These are phyloP conservation scores for Stictocephala bisonia DNA, from an alignment of 2,888 invertebrate species.

Conservation along the genomic window DNA sequence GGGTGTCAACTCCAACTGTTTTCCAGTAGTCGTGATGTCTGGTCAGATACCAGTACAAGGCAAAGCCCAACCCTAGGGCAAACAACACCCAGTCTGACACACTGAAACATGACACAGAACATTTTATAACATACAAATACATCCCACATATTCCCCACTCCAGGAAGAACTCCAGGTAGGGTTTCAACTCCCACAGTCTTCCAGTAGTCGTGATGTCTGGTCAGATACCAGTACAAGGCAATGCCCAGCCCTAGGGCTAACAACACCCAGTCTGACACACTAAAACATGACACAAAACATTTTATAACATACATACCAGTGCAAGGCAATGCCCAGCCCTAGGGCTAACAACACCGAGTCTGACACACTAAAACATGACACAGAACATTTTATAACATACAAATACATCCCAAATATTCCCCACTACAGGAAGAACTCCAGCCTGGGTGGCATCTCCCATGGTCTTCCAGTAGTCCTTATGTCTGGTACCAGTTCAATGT, in stretches of 20 bases:
- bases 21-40: conserved; percentile 1
- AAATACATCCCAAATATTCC: neutral
- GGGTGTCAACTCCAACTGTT: neutral
- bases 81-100: neutral
- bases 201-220: neutral
- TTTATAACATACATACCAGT: no score
- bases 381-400: no score
- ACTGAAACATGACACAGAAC: no score
- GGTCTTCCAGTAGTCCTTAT: neutral
- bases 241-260: neutral
- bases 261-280: no score
- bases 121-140: no score
- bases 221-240: conserved; percentile 20
- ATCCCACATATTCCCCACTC: neutral
- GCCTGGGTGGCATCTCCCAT: neutral
- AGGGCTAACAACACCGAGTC: no score
- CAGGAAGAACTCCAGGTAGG: neutral
- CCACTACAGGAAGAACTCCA: neutral
- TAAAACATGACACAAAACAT: no score
- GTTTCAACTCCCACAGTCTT: neutral
- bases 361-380: no score
- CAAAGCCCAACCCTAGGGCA: neutral
- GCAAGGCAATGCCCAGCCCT: no score
- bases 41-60: conserved; percentile 20
- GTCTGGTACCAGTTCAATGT: conserved; percentile 2